Percentiles rank a stretch among this genome's conserved stretches.
These are phyloP conservation scores for rabbit (Oryctolagus cuniculus) DNA, from an alignment of 2,113 vertebrate genomes.

Conservation along the genomic window mOryCun1.1 NC_091435.1:72190001-72190500, in stretches of 20 bases:
- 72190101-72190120: not conserved
- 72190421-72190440: not conserved
- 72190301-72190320: slow-evolving; percentile 4
- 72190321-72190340: not conserved
- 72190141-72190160: not conserved
- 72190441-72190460: not conserved
- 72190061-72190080: not conserved
- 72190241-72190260: not conserved
- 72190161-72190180: not conserved
- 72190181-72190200: slow-evolving; percentile 5
- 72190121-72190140: not conserved
- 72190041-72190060: not conserved
- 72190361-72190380: slow-evolving; percentile 20
- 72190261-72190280: not conserved
- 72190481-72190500: not conserved
- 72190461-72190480: not conserved
- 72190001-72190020: not conserved
- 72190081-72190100: not conserved
- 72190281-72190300: not conserved
- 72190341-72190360: not conserved
- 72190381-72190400: not conserved
- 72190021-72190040: not conserved
- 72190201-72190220: not conserved
- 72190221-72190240: not conserved
- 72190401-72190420: not conserved